Conservation (phyloP, 2,113 vertebrate genomes). For the Eulemur rufifrons region DNA sequence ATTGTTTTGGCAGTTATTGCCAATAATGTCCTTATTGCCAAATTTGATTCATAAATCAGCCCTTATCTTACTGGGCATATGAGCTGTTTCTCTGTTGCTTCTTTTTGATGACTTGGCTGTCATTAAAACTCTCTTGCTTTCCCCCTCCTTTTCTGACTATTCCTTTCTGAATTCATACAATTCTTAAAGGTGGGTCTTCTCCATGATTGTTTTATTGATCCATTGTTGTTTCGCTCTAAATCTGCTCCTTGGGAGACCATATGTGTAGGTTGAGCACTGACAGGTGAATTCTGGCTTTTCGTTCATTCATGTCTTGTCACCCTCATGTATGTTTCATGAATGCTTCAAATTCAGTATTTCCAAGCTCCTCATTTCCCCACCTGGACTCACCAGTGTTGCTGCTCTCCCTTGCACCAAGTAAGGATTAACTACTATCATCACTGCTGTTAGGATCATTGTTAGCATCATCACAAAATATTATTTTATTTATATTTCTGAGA, state of each 20-base stretch:
- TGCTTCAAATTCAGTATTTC: not conserved
- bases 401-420: not conserved
- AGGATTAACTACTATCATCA: not conserved
- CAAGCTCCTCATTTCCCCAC: not conserved
- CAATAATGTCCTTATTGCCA: conserved; percentile 6
- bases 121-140: not conserved
- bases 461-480: not conserved
- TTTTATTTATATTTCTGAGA: not conserved
- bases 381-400: not conserved
- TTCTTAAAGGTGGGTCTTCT: not conserved
- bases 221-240: not conserved
- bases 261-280: not conserved
- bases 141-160: not conserved
- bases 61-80: not conserved
- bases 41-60: conserved; percentile 17
- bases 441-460: not conserved
- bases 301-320: not conserved
- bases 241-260: not conserved
- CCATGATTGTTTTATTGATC: not conserved
- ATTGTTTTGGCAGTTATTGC: conserved; percentile 24
- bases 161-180: not conserved
- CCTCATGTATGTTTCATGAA: not conserved
- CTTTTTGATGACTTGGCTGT: not conserved
- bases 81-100: not conserved
- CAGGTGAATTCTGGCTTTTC: not conserved